phyloP scores from a whole-genome alignment of 2,888 invertebrate species.

The Rhopalosiphum nymphaeae region DNA sequence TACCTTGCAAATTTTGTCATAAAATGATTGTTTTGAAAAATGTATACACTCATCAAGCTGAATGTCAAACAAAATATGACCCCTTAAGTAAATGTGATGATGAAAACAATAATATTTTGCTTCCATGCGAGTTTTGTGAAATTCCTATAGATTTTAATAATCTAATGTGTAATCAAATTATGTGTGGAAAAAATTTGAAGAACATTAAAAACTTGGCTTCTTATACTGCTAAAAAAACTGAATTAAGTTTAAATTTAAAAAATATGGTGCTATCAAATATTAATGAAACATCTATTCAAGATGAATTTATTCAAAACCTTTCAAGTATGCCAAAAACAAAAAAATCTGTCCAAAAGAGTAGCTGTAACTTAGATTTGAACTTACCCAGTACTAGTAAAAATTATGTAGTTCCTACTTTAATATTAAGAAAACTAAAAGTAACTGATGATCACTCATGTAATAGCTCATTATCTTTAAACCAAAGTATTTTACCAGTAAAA shows the following conservation, averaged over 20 bases:
- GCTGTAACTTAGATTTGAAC: neutral
- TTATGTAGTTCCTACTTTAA: neutral
- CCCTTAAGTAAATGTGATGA: neutral
- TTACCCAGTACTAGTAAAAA: neutral
- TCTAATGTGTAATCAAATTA: neutral
- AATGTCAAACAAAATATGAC: neutral
- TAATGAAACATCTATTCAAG: neutral
- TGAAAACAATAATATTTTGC: neutral
- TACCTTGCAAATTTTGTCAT: neutral
- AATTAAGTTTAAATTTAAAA: neutral
- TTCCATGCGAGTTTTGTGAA: conserved; percentile 1
- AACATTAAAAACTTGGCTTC: neutral
- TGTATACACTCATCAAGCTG: neutral
- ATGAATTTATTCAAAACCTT: neutral
- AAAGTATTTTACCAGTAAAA: neutral
- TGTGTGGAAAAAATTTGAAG: neutral
- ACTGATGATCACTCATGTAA: neutral
- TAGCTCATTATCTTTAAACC: neutral
- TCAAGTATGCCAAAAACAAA: neutral
- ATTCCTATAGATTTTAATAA: neutral
- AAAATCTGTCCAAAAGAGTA: neutral
- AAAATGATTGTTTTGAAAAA: neutral
- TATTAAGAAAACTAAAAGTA: conserved; percentile 1
- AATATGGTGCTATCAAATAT: neutral
- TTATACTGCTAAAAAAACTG: neutral